Conservation (phyloP, 2,888 invertebrate genomes). For the Agonopterix subpropinquella region DNA sequence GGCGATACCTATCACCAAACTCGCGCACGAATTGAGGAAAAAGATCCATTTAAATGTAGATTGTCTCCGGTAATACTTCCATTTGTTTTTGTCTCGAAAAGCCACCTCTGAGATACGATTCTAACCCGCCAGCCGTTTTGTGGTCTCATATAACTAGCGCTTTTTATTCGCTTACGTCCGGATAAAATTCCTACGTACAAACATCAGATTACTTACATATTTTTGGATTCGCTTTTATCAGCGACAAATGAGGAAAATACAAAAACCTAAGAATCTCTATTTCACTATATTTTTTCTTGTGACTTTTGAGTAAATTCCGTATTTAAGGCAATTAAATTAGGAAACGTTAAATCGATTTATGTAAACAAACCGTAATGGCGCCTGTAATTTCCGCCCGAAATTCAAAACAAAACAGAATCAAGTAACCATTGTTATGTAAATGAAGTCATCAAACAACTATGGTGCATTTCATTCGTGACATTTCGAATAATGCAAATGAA, state of each 20-base stretch:
- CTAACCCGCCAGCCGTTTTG: slow-evolving; percentile 47
- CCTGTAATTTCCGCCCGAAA: not conserved
- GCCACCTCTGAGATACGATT: slow-evolving; percentile 57
- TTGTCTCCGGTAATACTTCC: slow-evolving; percentile 72
- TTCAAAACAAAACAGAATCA: slow-evolving; percentile 3
- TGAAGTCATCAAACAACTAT: slow-evolving; percentile 23
- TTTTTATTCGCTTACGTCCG: slow-evolving; percentile 25
- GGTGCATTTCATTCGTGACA: slow-evolving; percentile 24
- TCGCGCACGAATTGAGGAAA: slow-evolving; percentile 69
- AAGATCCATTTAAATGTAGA: slow-evolving; percentile 75
- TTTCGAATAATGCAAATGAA: slow-evolving; percentile 45
- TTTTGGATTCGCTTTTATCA: not conserved
- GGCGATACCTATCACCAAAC: slow-evolving; percentile 70
- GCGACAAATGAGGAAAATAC: no score
- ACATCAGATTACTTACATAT: not conserved
- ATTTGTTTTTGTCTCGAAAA: slow-evolving; percentile 69
- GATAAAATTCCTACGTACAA: slow-evolving; percentile 15
- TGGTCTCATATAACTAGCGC: slow-evolving; percentile 32
- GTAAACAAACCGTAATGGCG: not conserved
- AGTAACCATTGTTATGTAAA: slow-evolving; percentile 12
- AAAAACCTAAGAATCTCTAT: no score
- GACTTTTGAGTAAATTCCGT: no score
- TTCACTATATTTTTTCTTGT: no score
- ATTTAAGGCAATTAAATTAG: no score
- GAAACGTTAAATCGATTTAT: no score